A percentile compares a stretch with the other conserved stretches of the same genome.
These are phyloP conservation scores for Heliothis subflexa DNA, from an alignment of 1,140 invertebrate genomes.

Conservation along the genomic window DNA sequence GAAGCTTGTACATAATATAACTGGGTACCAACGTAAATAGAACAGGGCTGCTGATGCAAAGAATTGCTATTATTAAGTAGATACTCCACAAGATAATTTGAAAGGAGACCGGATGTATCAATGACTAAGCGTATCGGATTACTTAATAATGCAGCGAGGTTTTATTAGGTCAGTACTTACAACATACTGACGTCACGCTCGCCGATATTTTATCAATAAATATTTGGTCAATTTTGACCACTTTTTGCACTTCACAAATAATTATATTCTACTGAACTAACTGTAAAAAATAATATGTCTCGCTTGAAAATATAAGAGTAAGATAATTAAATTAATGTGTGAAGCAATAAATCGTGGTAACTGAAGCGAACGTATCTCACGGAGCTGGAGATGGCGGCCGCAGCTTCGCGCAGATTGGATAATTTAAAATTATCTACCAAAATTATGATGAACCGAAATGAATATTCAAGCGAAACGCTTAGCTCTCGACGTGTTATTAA, in stretches of 20 bases:
- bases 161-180: conserved; percentile 55
- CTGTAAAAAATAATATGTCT: conserved; percentile 28
- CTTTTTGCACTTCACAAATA: conserved; percentile 16
- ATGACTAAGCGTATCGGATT: conserved; percentile 62
- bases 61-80: conserved; percentile 41
- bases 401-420: conserved; percentile 68
- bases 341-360: conserved; percentile 72
- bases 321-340: conserved; percentile 69
- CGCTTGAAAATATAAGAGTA: conserved; percentile 39
- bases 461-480: conserved; percentile 84
- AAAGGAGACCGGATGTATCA: conserved; percentile 68
- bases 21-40: not conserved
- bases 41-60: conserved; percentile 24
- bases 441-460: conserved; percentile 83
- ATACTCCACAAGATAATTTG: conserved; percentile 50
- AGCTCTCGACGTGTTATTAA: conserved; percentile 79
- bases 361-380: conserved; percentile 39
- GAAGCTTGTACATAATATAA: not conserved
- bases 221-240: conserved; percentile 8
- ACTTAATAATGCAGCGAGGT: conserved; percentile 61
- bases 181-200: conserved; percentile 36
- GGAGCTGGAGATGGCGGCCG: conserved; percentile 46
- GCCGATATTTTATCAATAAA: conserved; percentile 22
- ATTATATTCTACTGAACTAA: conserved; percentile 8
- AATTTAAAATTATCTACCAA: conserved; percentile 83